phyloP scores from a whole-genome alignment of 2,888 invertebrate genomes.

The Leptura quadrifasciata region DNA sequence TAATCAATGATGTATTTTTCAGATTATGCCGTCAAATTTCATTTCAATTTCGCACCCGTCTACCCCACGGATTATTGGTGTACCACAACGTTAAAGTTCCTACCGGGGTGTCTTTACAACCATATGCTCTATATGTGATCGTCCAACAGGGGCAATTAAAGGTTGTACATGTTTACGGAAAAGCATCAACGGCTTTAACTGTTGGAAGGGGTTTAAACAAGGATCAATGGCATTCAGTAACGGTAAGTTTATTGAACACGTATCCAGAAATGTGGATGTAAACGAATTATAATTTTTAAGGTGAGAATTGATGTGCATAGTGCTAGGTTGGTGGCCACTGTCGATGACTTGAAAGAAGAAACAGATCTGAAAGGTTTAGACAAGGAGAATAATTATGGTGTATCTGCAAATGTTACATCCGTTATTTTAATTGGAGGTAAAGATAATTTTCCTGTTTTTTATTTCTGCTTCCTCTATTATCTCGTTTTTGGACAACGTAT shows the following conservation, averaged over 20 bases:
- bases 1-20: slow-evolving; percentile 68
- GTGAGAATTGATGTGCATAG: slow-evolving; percentile 91
- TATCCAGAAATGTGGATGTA: neutral
- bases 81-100: slow-evolving; percentile 95
- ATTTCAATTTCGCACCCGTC: slow-evolving; percentile 89
- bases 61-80: slow-evolving; percentile 91
- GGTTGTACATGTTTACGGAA: slow-evolving; percentile 94
- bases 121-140: slow-evolving; percentile 93
- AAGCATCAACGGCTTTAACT: slow-evolving; percentile 88
- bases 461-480: neutral
- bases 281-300: slow-evolving; percentile 65
- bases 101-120: slow-evolving; percentile 85
- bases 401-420: slow-evolving; percentile 89
- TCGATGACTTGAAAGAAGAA: slow-evolving; percentile 89
- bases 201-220: slow-evolving; percentile 92
- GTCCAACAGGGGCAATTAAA: slow-evolving; percentile 94
- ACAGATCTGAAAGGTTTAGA: slow-evolving; percentile 89
- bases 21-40: slow-evolving; percentile 92
- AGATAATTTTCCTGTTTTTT: neutral
- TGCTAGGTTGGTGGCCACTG: slow-evolving; percentile 87
- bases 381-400: slow-evolving; percentile 90
- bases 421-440: slow-evolving; percentile 92
- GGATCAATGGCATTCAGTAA: slow-evolving; percentile 93
- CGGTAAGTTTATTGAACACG: slow-evolving; percentile 74
- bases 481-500: neutral